Base-by-base conservation (phyloP, 2,113 vertebrate species). In the Lynx canadensis region DNA sequence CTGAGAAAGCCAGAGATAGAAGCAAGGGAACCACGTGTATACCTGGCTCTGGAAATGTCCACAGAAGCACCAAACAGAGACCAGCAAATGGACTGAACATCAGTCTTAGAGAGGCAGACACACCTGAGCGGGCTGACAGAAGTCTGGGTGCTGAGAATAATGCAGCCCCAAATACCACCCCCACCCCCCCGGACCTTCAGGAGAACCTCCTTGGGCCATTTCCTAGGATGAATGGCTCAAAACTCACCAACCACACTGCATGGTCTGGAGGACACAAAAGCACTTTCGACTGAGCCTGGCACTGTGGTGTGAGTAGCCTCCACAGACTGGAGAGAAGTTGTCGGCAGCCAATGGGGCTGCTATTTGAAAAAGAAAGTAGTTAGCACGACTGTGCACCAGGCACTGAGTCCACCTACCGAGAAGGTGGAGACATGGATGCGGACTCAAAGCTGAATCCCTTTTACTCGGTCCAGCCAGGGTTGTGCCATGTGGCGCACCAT, bases 301-400 rank as follows among this genome's bases (percentile, higher is more conserved):
- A 5, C 57, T 19, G 9, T 9, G 3, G 0, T 0, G 0, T 3
- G 7, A 23, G 29, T 4, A 2, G 18, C 23, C n/a, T 87, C 60
- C 31, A 8, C 0, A 25, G 31, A 55, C 0, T 1, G n/a, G 78
- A 57, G 9, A 65, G 29, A 81, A 31, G 23, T 3, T 8, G 38
- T 2, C 14, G 27, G 71, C 23, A 14, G 15, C 7, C n/a, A 13
- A 5, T 11, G 3, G 60, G 71, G 16, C 41, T 21, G 18, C 31
- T n/a, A 33, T 13, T 86, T 5, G 3, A 5, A 21, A 19, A 29
- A n/a, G 18, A 29, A 60, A 19, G 45, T 63, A 8, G 27, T 48
- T 6, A 21, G 13, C 36, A 0, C 1, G 33, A 85, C 3, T 1
- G 2, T 9, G 41, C 0, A 0, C 38, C 31, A 21, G 81, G 38